Evolutionary conservation across 2,113 vertebrate species (phyloP).

Genomic region (Maccullochella peelii): DNA sequence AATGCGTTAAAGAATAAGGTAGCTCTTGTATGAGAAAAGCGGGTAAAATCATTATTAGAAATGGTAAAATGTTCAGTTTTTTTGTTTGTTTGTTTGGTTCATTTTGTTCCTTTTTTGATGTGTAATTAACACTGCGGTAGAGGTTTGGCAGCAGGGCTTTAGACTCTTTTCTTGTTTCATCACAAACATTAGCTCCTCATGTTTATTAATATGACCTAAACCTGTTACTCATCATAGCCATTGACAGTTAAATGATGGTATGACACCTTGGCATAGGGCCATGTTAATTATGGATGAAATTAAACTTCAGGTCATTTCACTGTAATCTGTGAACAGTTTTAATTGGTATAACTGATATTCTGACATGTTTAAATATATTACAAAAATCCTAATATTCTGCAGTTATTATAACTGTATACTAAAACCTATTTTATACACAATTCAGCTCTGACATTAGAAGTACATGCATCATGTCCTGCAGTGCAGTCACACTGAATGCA

Average conservation of each 20-base stretch:
- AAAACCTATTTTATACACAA: not conserved
- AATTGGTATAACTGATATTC: not conserved
- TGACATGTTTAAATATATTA: not conserved
- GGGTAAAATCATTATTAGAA: not conserved
- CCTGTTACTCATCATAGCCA: constrained; percentile 21
- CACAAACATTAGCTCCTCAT: constrained; percentile 21
- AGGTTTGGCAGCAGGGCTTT: not conserved
- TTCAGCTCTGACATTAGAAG: constrained; percentile 24
- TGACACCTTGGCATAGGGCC: not conserved
- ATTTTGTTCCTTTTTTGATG: not conserved
- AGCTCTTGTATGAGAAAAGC: not conserved
- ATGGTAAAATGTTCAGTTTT: not conserved
- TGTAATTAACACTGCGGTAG: not conserved
- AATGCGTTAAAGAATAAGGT: not conserved
- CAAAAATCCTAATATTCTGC: not conserved
- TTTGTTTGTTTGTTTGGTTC: not conserved
- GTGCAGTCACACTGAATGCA: constrained; percentile 13
- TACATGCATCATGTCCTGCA: constrained; percentile 25
- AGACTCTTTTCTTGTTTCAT: constrained; percentile 7
- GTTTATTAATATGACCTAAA: constrained; percentile 38
- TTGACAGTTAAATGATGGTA: constrained; percentile 28
- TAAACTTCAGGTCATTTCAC: constrained; percentile 13
- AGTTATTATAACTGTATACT: not conserved
- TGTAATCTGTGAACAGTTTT: constrained; percentile 4
- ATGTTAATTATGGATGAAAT: constrained; percentile 27